Evolutionary conservation across 2,113 vertebrate genomes (phyloP).

Genomic region (Melanerpes aurifrons): DNA sequence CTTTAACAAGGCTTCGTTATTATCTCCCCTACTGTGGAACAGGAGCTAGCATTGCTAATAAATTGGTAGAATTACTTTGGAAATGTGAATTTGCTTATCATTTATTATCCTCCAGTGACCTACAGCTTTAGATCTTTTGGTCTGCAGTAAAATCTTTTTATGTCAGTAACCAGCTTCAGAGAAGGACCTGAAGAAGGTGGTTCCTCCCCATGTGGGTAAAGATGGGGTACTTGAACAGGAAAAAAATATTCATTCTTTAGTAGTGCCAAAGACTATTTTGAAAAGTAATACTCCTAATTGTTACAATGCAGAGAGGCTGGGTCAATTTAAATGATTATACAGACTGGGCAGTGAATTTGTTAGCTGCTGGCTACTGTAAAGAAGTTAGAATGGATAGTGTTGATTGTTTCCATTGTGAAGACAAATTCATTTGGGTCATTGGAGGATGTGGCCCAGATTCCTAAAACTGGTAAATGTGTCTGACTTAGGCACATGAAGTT

Average conservation of each 20-base stretch:
- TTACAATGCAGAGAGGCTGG: background rate
- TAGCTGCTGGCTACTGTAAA: background rate
- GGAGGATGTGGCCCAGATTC: background rate
- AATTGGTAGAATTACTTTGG: constrained; percentile 71
- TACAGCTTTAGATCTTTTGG: constrained; percentile 58
- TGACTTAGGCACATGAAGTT: background rate
- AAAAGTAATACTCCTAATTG: background rate
- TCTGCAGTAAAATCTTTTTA: constrained; percentile 29
- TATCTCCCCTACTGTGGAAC: constrained; percentile 70
- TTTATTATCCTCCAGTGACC: constrained; percentile 62
- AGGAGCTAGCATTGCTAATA: constrained; percentile 54
- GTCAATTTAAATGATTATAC: constrained; percentile 38
- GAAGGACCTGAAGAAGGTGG: background rate
- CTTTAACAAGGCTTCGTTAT: constrained; percentile 73
- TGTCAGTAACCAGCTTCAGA: constrained; percentile 43
- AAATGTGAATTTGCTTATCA: constrained; percentile 72
- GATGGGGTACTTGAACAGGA: background rate
- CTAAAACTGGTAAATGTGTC: background rate
- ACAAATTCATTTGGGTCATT: background rate
- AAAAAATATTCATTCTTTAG: background rate
- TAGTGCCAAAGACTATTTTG: background rate
- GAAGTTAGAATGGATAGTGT: background rate
- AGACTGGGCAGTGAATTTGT: constrained; percentile 50
- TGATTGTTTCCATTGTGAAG: background rate
- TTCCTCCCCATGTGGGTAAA: background rate